phyloP scores from a whole-genome alignment of 2,113 vertebrate genomes.

The Glaucomys volans region DNA sequence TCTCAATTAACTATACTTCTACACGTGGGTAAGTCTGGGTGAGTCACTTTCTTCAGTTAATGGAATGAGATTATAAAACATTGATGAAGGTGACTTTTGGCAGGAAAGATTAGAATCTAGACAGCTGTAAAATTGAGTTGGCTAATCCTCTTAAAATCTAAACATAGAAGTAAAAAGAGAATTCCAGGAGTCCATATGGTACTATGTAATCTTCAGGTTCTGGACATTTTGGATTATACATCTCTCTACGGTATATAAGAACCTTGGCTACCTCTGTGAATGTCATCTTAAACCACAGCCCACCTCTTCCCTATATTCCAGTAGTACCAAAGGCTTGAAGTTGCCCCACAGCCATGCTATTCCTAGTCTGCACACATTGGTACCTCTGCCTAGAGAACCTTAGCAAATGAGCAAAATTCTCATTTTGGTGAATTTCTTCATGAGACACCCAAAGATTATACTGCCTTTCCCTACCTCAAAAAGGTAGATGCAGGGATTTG shows the following conservation, averaged over 20 bases:
- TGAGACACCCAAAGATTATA: not conserved
- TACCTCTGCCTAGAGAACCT: not conserved
- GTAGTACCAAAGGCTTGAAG: not conserved
- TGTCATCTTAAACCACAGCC: not conserved
- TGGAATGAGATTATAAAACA: conserved; percentile 63
- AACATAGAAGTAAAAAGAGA: not conserved
- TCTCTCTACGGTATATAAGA: not conserved
- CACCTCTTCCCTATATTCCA: not conserved
- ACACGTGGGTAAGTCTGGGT: conserved; percentile 23
- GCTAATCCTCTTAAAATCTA: conserved; percentile 63
- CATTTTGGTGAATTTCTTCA: not conserved
- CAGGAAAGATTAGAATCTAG: conserved; percentile 53
- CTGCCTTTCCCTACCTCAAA: not conserved
- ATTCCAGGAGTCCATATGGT: not conserved
- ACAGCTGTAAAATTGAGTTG: conserved; percentile 50
- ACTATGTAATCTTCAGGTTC: not conserved
- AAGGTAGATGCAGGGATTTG: not conserved
- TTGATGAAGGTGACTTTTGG: conserved; percentile 49
- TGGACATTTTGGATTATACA: not conserved
- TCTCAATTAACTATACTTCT: conserved; percentile 60
- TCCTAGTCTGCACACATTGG: not conserved
- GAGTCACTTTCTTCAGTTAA: conserved; percentile 61
- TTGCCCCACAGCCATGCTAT: not conserved
- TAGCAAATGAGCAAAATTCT: not conserved
- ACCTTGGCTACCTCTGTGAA: not conserved